Evolutionary conservation across 2,888 invertebrate genomes (phyloP), one percentile per base, ranked within the genome.

Genomic region (Keiferia lycopersicella): DNA sequence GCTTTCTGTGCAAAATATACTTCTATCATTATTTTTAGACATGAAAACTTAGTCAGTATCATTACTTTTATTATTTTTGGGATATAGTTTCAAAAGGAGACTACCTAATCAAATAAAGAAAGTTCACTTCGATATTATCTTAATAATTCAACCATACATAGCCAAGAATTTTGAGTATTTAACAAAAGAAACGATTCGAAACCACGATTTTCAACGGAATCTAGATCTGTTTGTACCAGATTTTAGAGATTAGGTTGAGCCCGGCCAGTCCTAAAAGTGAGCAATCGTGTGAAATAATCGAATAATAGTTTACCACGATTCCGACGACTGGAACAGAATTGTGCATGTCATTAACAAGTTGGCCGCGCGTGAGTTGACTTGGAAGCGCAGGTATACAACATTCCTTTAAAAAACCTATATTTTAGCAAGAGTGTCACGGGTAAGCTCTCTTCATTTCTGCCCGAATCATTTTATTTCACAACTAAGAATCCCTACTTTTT

Each of bases 211-310:
- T 66, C 70, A 51, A 50, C 56, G 51, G 20, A 73, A 81, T 78
- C 78, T 75, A 82, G 82, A 82, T n/a, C n/a, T n/a, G n/a, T n/a
- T n/a, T 78, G 77, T 73, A 76, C 77, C 72, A 68, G 72, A 78
- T 78, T 78, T 74, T 74, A 74, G 16, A 16, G 7, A 78, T 76
- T 72, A n/a, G 74, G 70, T 68, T 68, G 2, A 0, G 69, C 69
- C 72, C 73, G 69, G 68, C 73, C 73, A 65, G 72, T 68, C 64
- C 72, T 77, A 79, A 77, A 79, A 77, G 75, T 71, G 77, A 68
- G 68, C 77, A 73, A 71, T 76, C 79, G 80, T 81, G 81, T 79
- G 41, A 39, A 39, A 8, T 12, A 10, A 39, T 12, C 39, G n/a
- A 41, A 14, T n/a, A n/a, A 41, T 41, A 14, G 14, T 41, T 34